phyloP scores from a whole-genome alignment of 1,140 invertebrate genomes.

The Laupala kohalensis region DNA sequence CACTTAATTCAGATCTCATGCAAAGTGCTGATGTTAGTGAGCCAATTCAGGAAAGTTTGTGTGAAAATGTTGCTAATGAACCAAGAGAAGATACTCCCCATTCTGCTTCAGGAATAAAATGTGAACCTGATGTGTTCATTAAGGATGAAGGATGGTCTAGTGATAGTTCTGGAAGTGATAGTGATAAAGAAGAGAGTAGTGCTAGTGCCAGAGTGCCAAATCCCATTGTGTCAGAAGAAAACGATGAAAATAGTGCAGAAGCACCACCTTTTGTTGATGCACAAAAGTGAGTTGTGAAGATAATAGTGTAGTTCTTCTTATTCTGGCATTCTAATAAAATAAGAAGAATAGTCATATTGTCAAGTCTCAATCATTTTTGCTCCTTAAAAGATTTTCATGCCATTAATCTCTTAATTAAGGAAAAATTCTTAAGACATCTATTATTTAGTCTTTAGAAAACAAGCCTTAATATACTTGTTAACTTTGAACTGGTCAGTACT shows the following conservation, averaged over 20 bases:
- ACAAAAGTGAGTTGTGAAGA: neutral
- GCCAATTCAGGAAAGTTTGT: neutral
- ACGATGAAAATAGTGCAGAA: neutral
- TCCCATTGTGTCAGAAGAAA: neutral
- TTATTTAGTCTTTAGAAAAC: no score
- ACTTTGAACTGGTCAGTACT: neutral
- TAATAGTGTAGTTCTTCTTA: neutral
- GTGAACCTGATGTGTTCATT: constrained; percentile 10
- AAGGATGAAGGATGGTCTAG: constrained; percentile 7
- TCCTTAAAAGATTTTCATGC: neutral
- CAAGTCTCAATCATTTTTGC: neutral
- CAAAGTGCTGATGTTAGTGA: neutral
- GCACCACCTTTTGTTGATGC: neutral
- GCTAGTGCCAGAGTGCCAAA: no score
- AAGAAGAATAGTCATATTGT: neutral
- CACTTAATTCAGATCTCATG: neutral
- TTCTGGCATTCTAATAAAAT: neutral
- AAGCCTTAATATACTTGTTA: neutral
- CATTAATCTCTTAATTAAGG: neutral
- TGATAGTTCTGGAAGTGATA: neutral
- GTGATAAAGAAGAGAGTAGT: neutral
- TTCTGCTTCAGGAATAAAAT: neutral
- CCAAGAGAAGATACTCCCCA: neutral
- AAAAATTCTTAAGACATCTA: no score
- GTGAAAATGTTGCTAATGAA: neutral